Percentiles rank a stretch among this genome's conserved stretches.
Evolutionary conservation across 2,797 vertebrate genomes (phyloP).

Genomic region (Pogoniulus pusillus): DNA sequence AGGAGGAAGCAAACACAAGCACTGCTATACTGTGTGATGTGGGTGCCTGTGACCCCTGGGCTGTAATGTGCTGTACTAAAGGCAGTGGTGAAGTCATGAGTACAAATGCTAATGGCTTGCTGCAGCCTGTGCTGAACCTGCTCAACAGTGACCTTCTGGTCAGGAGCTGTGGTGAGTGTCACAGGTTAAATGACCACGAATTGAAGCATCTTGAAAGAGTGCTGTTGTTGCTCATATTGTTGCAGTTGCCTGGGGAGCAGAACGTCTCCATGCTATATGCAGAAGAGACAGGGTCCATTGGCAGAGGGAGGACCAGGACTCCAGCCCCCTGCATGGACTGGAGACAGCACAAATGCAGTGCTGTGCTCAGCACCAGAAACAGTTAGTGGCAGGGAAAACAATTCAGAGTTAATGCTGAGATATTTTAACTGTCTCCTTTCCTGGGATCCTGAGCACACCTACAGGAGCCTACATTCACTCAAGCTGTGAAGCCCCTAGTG

Average conservation of each 20-base stretch:
- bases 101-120: background rate
- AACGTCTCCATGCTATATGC: background rate
- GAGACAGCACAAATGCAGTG: background rate
- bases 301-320: background rate
- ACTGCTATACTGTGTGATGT: rapidly evolving
- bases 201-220: background rate
- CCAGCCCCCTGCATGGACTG: background rate
- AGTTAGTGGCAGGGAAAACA: background rate
- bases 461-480: background rate
- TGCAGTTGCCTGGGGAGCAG: background rate
- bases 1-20: background rate
- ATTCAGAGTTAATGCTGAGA: background rate
- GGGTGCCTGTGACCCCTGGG: background rate
- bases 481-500: background rate
- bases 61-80: background rate
- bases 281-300: background rate
- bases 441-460: background rate
- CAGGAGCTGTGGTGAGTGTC: background rate
- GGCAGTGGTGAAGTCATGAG: background rate
- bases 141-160: background rate
- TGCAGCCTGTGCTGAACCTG: background rate
- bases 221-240: background rate
- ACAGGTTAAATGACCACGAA: no score
- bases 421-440: background rate
- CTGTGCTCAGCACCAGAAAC: background rate